phyloP scores from a whole-genome alignment of 2,888 invertebrate genomes.

The Metallyticus violacea region DNA sequence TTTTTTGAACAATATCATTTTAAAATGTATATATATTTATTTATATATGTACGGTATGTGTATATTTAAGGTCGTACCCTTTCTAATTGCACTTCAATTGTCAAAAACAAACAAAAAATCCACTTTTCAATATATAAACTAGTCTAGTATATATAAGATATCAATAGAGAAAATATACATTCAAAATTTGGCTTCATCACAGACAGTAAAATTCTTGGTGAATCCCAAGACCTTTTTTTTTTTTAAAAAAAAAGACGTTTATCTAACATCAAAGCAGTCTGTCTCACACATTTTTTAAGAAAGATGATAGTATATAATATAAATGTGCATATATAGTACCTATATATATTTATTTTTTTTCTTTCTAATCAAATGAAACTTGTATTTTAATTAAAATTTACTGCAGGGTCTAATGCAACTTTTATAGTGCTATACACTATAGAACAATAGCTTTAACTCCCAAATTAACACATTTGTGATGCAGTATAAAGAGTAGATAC shows the following conservation, averaged over 20 bases:
- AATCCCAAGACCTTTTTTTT: constrained; percentile 32
- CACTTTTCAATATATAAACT: constrained; percentile 41
- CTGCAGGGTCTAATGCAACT: neutral
- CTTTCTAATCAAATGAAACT: neutral
- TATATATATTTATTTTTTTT: neutral
- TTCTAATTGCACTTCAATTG: constrained; percentile 62
- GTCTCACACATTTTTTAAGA: constrained; percentile 27
- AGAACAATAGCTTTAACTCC: neutral
- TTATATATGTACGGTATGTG: constrained; percentile 26
- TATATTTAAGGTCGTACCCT: constrained; percentile 32
- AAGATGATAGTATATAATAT: constrained; percentile 14
- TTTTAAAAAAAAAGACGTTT: neutral
- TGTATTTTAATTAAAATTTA: neutral
- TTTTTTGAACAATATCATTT: constrained; percentile 18
- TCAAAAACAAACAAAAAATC: constrained; percentile 48
- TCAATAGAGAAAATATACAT: constrained; percentile 60
- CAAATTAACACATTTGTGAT: neutral
- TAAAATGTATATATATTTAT: constrained; percentile 30
- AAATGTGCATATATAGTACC: neutral
- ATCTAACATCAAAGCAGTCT: constrained; percentile 34
- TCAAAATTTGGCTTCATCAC: constrained; percentile 59
- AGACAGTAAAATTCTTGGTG: constrained; percentile 47
- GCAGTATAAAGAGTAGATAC: neutral
- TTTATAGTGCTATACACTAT: neutral
- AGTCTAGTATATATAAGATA: constrained; percentile 48